Base-by-base conservation (phyloP, 2,797 vertebrate species). In the Enteromius paludinosus region DNA sequence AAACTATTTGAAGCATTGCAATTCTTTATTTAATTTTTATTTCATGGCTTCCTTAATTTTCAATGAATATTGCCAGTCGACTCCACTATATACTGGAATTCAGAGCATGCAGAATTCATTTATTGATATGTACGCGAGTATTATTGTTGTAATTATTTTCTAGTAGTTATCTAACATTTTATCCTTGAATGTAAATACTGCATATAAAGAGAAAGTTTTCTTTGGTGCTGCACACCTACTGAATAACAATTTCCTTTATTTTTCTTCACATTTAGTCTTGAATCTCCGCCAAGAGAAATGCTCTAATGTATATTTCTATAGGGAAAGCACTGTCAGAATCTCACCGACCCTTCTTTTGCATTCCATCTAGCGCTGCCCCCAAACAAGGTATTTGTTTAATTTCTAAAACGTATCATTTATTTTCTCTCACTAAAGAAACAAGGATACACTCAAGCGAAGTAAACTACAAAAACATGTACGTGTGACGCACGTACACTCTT, bases 231-330 rank as follows among this genome's bases (percentile, higher is more conserved):
- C 30, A 30, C 30, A 83, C 81, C 54, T 62, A 47, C 64, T 61
- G 73, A 82, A 65, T 65, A 65, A 69, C 73, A 77, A 45, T 73
- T 68, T 75, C 56, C 81, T 83, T 83, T 86, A 85, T 85, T 86
- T 86, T 75, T 56, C n/a, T 80, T 80, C 59, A 75, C 47, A 74
- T 79, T 68, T 85, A 76, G 25, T 35, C 61, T 61, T 84, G 54
- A 73, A 68, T 70, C 81, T 76, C 10, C 8, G 75, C 74, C 83
- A 86, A 82, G 20, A 59, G 45, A 79, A 84, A 86, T 69, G 80
- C 23, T 69, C 28, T 5, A 82, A 84, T 84, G 83, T 82, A 86
- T 87, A 84, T 86, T 86, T 77, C 59, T 73, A 45, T 74, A 77
- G 47, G 69, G 47, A 56, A 61, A 35, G 66, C 61, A 10, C 83